Conservation (phyloP, 2,888 invertebrate genomes). For the Zygaena filipendulae region DNA sequence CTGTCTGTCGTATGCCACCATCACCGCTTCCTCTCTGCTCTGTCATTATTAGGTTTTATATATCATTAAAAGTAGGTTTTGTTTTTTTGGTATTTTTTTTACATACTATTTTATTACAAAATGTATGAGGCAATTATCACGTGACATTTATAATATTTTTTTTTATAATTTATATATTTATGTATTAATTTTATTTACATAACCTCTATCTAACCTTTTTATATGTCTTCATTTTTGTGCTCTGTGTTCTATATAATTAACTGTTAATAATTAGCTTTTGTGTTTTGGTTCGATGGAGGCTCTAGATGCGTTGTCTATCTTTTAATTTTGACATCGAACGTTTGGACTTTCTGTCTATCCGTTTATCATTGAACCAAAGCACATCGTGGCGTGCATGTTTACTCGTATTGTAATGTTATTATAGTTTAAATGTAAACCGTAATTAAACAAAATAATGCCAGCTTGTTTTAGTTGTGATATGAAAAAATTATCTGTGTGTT, state of each 20-base stretch:
- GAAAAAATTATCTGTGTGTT: slow-evolving; percentile 45
- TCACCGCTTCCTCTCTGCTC: slow-evolving; percentile 71
- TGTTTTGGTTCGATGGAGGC: slow-evolving; percentile 63
- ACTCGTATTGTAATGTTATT: slow-evolving; percentile 57
- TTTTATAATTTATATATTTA: slow-evolving; percentile 43
- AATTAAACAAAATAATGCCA: slow-evolving; percentile 50
- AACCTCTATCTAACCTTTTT: slow-evolving; percentile 55
- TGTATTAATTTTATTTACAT: slow-evolving; percentile 35
- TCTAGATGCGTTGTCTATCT: too few relatives aligned
- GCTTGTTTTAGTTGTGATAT: slow-evolving; percentile 65
- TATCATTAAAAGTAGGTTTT: slow-evolving; percentile 57
- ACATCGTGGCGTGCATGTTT: slow-evolving; percentile 63
- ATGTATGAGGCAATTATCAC: slow-evolving; percentile 68
- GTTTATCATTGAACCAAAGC: slow-evolving; percentile 67
- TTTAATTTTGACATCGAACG: too few relatives aligned
- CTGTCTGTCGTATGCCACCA: slow-evolving; percentile 70
- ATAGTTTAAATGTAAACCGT: slow-evolving; percentile 55
- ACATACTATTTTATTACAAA: too few relatives aligned
- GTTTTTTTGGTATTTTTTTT: too few relatives aligned
- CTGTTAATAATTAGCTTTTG: slow-evolving; percentile 65
- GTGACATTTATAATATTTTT: slow-evolving; percentile 52
- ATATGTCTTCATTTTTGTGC: slow-evolving; percentile 64
- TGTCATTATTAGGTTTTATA: slow-evolving; percentile 67
- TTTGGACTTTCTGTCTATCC: too few relatives aligned
- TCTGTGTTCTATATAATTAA: slow-evolving; percentile 58